Conservation (phyloP, 2,888 invertebrate genomes). For the Acanthacorydalis orientalis region DNA sequence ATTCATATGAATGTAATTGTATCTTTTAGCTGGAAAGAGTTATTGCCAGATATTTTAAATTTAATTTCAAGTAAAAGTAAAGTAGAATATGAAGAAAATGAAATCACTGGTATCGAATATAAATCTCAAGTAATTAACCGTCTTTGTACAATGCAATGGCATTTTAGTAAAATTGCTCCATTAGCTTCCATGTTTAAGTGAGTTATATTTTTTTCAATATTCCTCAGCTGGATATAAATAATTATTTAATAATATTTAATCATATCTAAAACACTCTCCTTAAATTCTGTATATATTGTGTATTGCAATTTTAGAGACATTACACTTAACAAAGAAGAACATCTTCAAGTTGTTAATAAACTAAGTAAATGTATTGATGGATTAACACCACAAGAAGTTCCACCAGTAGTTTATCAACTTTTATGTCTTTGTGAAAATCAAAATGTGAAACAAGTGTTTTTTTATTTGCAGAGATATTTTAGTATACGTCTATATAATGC, state of each 20-base stretch:
- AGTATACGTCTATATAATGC: constrained; percentile 17
- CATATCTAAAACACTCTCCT: not conserved
- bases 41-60: constrained; percentile 43
- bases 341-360: constrained; percentile 41
- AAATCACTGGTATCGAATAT: constrained; percentile 39
- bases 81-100: constrained; percentile 37
- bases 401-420: constrained; percentile 48
- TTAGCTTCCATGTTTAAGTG: constrained; percentile 52
- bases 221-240: too few species aligned
- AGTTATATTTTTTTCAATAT: constrained; percentile 13
- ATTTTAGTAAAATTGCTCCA: constrained; percentile 37
- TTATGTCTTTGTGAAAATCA: constrained; percentile 36
- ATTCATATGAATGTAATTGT: constrained; percentile 4
- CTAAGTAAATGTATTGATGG: constrained; percentile 40
- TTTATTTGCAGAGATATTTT: constrained; percentile 23
- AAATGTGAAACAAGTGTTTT: constrained; percentile 20
- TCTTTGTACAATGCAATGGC: constrained; percentile 43
- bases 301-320: constrained; percentile 31
- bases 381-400: constrained; percentile 41
- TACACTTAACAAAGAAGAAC: constrained; percentile 37
- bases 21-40: constrained; percentile 43
- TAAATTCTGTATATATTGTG: not conserved
- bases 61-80: constrained; percentile 32
- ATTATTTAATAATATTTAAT: too few species aligned
- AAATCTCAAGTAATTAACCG: constrained; percentile 40